Evolutionary conservation across 2,888 invertebrate species (phyloP), one percentile per base, ranked within the genome.

Genomic region (Tachystola acroxantha): DNA sequence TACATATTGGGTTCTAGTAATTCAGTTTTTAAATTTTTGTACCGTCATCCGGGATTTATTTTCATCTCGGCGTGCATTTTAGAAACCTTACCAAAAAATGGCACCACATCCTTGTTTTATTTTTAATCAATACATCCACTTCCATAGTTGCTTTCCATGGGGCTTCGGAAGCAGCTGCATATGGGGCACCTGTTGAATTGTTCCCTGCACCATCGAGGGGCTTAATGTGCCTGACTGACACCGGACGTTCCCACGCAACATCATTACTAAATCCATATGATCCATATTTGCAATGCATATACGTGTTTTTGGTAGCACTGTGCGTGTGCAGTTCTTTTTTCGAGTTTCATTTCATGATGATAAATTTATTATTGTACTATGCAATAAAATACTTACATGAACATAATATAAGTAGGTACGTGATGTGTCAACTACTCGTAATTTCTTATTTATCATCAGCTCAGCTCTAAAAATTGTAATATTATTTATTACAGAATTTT

Each of bases 181-280:
- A 48, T 48, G 46, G n/a, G 45, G 50, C 71, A 73, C 79, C 76
- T 79, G 75, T 72, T 59, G 60, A 49, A 44, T 57, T 74, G 67
- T 74, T 64, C 61, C 64, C 53, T 50, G 32, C 41, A 30, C 40
- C 50, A 43, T 48, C 38, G 36, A 41, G 42, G 57, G 48, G 40
- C 45, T 47, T 36, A 47, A 40, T 50, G 48, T 35, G 45, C 43
- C 34, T 33, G 35, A 34, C 7, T 37, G 37, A 12, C 32, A 45
- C 66, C 80, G 81, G 84, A 82, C 73, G 70, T 82, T 84, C 84
- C 76, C 84, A 81, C 79, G 79, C 60, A 50, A 56, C 49, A 48
- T 53, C 57, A 54, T 58, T 10, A 24, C 32, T n/a, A 19, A 25
- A 33, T 57, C 58, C 57, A 55, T 47, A 41, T 30, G 32, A 35